Evolutionary conservation across 2,888 invertebrate species (phyloP).

Genomic region (Gnatocerus cornutus): DNA sequence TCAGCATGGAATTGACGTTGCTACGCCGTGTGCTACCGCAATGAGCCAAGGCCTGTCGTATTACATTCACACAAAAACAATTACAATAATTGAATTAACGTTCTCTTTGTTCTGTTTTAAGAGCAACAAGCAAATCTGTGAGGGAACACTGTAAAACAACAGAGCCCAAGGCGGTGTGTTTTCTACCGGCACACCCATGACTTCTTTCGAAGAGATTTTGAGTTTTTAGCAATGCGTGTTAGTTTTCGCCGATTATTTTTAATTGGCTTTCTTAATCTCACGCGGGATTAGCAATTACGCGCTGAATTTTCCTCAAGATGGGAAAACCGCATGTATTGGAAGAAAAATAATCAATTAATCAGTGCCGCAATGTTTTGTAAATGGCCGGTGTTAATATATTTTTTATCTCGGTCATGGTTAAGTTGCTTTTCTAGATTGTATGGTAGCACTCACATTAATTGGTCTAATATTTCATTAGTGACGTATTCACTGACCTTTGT

Average conservation of each 20-base stretch:
- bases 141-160: constrained; percentile 5
- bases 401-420: constrained; percentile 50
- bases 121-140: not conserved
- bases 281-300: not conserved
- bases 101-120: constrained; percentile 35
- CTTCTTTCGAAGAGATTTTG: constrained; percentile 40
- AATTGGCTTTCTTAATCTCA: too few relatives aligned
- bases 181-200: constrained; percentile 14
- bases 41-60: constrained; percentile 17
- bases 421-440: constrained; percentile 26
- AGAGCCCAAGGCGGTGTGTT: not conserved
- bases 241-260: not conserved
- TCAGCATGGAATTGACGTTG: constrained; percentile 25
- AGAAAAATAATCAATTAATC: constrained; percentile 11
- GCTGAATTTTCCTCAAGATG: constrained; percentile 16
- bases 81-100: constrained; percentile 15
- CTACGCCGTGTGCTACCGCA: constrained; percentile 22
- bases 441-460: constrained; percentile 33
- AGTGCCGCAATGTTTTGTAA: constrained; percentile 11
- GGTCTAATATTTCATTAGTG: constrained; percentile 34
- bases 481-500: constrained; percentile 36
- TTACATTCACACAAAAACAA: constrained; percentile 28
- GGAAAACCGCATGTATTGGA: not conserved
- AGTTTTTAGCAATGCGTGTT: too few relatives aligned
- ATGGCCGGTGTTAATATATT: constrained; percentile 18